Percentiles rank a stretch among this genome's conserved stretches.
Evolutionary conservation across 2,888 invertebrate species (phyloP).

Genomic region (Cabera pusaria): DNA sequence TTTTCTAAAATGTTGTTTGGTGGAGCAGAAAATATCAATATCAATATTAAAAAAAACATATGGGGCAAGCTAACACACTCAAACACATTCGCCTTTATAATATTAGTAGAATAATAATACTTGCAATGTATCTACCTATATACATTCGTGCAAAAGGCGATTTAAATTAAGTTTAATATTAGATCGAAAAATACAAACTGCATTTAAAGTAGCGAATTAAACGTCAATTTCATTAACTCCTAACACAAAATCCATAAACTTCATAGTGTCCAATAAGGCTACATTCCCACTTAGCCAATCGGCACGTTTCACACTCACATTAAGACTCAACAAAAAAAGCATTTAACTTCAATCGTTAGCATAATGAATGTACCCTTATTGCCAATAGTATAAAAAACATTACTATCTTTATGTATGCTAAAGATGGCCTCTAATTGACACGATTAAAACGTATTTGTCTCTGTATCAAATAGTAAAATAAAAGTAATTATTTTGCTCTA

Average conservation of each 20-base stretch:
- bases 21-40: too few species aligned
- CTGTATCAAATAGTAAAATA: too few species aligned
- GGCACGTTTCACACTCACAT: constrained; percentile 55
- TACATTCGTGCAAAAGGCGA: too few species aligned
- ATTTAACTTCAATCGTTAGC: constrained; percentile 58
- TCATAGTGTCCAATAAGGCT: constrained; percentile 5
- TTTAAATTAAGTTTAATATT: too few species aligned
- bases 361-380: constrained; percentile 63
- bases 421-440: constrained; percentile 24
- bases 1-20: too few species aligned
- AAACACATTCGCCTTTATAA: too few species aligned
- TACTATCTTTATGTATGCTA: constrained; percentile 28
- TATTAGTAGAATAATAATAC: too few species aligned
- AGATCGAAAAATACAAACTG: too few species aligned
- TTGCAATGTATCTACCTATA: too few species aligned
- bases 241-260: background rate
- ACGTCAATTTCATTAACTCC: constrained; percentile 11
- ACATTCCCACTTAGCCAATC: constrained; percentile 3
- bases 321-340: constrained; percentile 50
- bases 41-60: too few species aligned
- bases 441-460: constrained; percentile 22
- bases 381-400: constrained; percentile 41
- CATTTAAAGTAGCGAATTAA: background rate
- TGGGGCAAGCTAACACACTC: too few species aligned
- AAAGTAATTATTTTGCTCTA: constrained; percentile 12